Conservation (phyloP, 2,113 vertebrate genomes). For the Myxocyprinus asiaticus region DNA sequence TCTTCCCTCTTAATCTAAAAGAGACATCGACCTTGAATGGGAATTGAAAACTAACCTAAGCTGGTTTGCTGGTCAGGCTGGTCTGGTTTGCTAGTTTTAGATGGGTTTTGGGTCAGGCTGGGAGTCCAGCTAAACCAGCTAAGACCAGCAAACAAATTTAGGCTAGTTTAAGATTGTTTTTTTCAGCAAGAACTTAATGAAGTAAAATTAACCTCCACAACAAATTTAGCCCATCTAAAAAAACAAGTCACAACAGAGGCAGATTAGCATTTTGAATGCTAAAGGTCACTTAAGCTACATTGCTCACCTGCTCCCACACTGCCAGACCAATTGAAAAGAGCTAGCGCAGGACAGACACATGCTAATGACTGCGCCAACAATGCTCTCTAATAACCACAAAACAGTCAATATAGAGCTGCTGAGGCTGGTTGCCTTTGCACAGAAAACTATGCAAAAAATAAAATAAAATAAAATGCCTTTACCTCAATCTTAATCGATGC, state of each 20-base stretch:
- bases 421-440: constrained; percentile 77
- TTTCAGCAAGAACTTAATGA: too few species aligned
- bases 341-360: neutral
- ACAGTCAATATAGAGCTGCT: constrained; percentile 48
- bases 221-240: too few species aligned
- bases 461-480: constrained; percentile 64
- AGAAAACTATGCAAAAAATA: constrained; percentile 83
- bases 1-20: neutral
- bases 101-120: too few species aligned
- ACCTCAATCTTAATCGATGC: constrained; percentile 75
- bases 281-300: neutral
- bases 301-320: constrained; percentile 6
- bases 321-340: neutral
- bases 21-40: neutral
- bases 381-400: constrained; percentile 22
- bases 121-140: too few species aligned
- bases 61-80: too few species aligned
- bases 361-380: neutral
- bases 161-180: too few species aligned
- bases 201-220: too few species aligned
- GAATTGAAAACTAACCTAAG: neutral
- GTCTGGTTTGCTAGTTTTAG: too few species aligned
- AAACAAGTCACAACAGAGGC: too few species aligned
- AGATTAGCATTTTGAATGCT: neutral
- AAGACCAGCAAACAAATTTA: too few species aligned